These are phyloP conservation scores for Alexandromys fortis DNA, from an alignment of 2,113 vertebrate genomes.

Conservation along the genomic window DNA sequence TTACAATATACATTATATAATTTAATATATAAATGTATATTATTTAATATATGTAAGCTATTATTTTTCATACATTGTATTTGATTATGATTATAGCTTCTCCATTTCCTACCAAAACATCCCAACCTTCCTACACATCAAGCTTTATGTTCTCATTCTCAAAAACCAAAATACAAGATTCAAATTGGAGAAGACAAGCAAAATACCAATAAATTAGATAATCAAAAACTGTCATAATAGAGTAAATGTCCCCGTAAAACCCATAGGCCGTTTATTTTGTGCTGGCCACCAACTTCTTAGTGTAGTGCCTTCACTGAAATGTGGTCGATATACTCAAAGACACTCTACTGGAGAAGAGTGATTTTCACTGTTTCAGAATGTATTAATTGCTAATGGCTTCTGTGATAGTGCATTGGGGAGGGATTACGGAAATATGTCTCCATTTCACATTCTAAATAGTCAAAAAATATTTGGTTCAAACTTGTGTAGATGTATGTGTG, in stretches of 20 bases:
- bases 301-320: neutral
- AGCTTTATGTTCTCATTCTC: neutral
- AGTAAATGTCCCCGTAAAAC: neutral
- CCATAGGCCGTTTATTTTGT: neutral
- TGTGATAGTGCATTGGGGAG: neutral
- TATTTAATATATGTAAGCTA: neutral
- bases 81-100: neutral
- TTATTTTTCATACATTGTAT: neutral
- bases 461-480: neutral
- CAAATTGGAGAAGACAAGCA: no score
- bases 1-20: neutral
- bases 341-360: neutral
- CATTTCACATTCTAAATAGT: neutral
- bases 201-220: neutral
- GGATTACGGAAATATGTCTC: neutral
- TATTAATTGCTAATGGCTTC: neutral
- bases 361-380: neutral
- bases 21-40: neutral
- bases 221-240: neutral
- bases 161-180: neutral
- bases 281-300: neutral
- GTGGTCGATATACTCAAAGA: neutral
- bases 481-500: neutral
- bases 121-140: accelerated
- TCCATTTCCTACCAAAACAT: neutral